These are phyloP conservation scores for Gobiocypris rarus DNA, from an alignment of 2,113 vertebrate species.

Conservation along the genomic window DNA sequence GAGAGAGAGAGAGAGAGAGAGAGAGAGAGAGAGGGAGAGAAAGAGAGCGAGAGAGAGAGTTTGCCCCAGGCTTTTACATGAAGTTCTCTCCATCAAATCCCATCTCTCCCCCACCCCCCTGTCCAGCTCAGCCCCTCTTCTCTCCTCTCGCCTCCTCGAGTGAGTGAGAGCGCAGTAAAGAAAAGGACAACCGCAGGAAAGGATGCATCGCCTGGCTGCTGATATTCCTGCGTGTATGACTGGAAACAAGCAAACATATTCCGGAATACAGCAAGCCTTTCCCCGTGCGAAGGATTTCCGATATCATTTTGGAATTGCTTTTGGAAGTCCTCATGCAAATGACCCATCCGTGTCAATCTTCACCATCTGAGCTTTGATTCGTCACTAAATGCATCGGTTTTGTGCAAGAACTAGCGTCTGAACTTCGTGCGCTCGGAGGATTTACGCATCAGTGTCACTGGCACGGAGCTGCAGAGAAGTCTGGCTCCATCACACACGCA, in stretches of 20 bases:
- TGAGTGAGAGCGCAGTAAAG: slow-evolving; percentile 32
- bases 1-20: slow-evolving; percentile 6
- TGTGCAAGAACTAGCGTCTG: background rate
- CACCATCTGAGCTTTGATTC: background rate
- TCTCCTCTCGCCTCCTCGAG: slow-evolving; percentile 27
- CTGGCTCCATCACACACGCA: background rate
- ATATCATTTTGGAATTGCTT: slow-evolving; percentile 3
- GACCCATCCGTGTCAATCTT: background rate
- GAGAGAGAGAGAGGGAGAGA: slow-evolving; percentile 44
- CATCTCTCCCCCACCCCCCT: slow-evolving; percentile 46
- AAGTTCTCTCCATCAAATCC: slow-evolving; percentile 56
- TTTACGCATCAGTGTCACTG: slow-evolving; percentile 10
- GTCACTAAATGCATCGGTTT: background rate
- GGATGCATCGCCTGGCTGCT: slow-evolving; percentile 48
- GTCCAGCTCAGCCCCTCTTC: slow-evolving; percentile 45
- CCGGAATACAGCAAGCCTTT: slow-evolving; percentile 4
- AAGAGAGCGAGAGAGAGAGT: slow-evolving; percentile 51
- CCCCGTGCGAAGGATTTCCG: background rate
- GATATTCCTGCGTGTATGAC: background rate
- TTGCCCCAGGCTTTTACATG: slow-evolving; percentile 56
- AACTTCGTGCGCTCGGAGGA: slow-evolving; percentile 12
- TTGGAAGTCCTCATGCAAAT: slow-evolving; percentile 2
- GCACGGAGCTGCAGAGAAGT: slow-evolving; percentile 6
- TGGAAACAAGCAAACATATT: background rate
- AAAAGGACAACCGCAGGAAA: slow-evolving; percentile 34